Conservation (phyloP, 2,888 invertebrate genomes). For the Hydrotaea cyrtoneurina region DNA sequence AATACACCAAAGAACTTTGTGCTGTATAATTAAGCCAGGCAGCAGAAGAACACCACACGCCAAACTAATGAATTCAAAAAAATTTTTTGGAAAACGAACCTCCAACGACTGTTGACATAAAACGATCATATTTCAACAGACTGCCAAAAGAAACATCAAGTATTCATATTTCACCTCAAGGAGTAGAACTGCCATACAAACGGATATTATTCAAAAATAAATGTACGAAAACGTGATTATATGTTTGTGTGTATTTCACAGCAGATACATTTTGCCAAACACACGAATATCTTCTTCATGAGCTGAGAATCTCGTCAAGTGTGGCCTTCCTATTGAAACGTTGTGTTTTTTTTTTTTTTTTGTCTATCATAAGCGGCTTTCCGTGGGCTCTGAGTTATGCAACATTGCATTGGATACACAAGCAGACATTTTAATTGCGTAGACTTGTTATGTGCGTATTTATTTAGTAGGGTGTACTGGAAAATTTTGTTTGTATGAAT, state of each 20-base stretch:
- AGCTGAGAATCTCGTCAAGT: not conserved
- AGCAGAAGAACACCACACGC: not conserved
- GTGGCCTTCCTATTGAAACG: not conserved
- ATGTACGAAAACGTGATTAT: not conserved
- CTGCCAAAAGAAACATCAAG: not conserved
- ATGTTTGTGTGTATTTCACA: not conserved
- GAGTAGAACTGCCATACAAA: not conserved
- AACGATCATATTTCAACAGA: not conserved
- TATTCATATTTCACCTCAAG: not conserved
- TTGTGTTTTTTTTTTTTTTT: not conserved
- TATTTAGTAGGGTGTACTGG: no score
- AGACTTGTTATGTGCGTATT: slow-evolving; percentile 10
- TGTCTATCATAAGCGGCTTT: not conserved
- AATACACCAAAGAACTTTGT: no score
- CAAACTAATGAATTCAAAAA: not conserved
- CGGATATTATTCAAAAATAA: not conserved
- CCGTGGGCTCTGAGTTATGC: not conserved
- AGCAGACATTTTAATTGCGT: slow-evolving; percentile 43
- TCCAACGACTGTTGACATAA: not conserved
- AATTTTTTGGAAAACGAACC: not conserved
- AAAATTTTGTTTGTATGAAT: no score
- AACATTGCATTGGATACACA: slow-evolving; percentile 12
- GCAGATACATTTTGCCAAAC: not conserved
- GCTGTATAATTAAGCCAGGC: no score
- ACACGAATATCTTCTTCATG: not conserved